Evolutionary conservation across 2,797 vertebrate species (phyloP).

Genomic region (Poeciliopsis turneri): DNA sequence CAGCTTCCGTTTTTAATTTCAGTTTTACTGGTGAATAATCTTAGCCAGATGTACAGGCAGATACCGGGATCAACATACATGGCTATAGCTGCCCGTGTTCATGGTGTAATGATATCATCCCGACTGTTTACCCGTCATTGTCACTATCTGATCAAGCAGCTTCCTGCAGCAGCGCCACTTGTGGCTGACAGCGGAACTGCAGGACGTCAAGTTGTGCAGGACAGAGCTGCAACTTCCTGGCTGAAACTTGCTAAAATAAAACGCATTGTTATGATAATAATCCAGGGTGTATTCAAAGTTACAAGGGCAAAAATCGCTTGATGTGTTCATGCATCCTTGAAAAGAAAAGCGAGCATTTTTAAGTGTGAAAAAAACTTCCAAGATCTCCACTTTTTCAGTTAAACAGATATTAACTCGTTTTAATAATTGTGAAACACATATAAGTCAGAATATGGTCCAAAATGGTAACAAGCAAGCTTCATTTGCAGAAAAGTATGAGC

Average conservation of each 20-base stretch:
- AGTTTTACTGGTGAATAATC: background rate
- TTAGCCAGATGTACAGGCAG: background rate
- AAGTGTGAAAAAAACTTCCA: too few relatives aligned
- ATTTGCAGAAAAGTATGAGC: too few relatives aligned
- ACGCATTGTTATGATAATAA: background rate
- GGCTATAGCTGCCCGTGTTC: slow-evolving; percentile 25
- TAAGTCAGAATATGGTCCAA: too few relatives aligned
- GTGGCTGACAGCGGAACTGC: slow-evolving; percentile 72
- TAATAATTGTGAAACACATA: too few relatives aligned
- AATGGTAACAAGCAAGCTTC: too few relatives aligned
- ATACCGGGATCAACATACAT: slow-evolving; percentile 10
- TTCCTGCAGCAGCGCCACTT: slow-evolving; percentile 83
- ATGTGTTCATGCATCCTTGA: background rate
- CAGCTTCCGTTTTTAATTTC: background rate
- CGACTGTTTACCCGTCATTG: slow-evolving; percentile 78
- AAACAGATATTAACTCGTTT: too few relatives aligned
- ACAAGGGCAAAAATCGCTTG: background rate
- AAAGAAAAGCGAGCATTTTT: too few relatives aligned
- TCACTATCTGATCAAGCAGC: slow-evolving; percentile 74
- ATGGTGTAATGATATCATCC: slow-evolving; percentile 60
- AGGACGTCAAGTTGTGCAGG: slow-evolving; percentile 44
- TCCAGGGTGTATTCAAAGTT: background rate
- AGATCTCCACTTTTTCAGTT: too few relatives aligned
- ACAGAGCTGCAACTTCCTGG: background rate
- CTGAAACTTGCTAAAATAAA: slow-evolving; percentile 27